These are phyloP conservation scores for Miltochrista miniata DNA, from an alignment of 2,888 invertebrate species.

Conservation along the genomic window DNA sequence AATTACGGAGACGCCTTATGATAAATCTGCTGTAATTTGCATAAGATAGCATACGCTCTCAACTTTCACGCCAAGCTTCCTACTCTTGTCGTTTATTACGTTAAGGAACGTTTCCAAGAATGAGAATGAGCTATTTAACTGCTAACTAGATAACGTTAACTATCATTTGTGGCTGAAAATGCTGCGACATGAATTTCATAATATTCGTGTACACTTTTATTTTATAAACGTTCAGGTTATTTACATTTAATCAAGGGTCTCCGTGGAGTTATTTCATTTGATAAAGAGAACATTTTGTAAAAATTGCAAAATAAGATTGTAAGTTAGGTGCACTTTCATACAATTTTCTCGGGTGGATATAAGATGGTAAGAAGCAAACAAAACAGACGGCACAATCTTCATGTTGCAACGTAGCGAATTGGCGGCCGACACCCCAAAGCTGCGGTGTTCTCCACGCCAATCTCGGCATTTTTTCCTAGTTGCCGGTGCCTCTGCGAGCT, in stretches of 20 bases:
- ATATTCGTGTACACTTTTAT: constrained; percentile 26
- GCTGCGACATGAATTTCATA: constrained; percentile 39
- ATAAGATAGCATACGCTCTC: constrained; percentile 84
- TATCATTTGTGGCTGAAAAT: constrained; percentile 56
- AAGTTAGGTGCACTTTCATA: constrained; percentile 63
- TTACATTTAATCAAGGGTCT: constrained; percentile 31
- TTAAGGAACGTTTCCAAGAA: constrained; percentile 80
- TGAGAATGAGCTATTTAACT: constrained; percentile 81
- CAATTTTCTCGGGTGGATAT: constrained; percentile 73
- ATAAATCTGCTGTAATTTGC: constrained; percentile 84
- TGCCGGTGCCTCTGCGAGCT: constrained; percentile 50
- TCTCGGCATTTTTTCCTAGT: constrained; percentile 75
- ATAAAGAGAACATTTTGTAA: constrained; percentile 50
- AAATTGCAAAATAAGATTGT: constrained; percentile 66
- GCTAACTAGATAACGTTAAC: constrained; percentile 73
- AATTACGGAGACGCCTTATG: constrained; percentile 83
- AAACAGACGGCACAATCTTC: constrained; percentile 76
- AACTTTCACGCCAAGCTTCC: constrained; percentile 81
- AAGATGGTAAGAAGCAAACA: constrained; percentile 78
- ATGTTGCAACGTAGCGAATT: constrained; percentile 77
- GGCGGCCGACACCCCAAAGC: constrained; percentile 72
- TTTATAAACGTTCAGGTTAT: too few species aligned
- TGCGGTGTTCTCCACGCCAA: constrained; percentile 68
- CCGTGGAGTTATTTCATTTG: constrained; percentile 37
- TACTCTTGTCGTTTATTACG: constrained; percentile 82